Evolutionary conservation across 2,888 invertebrate species (phyloP).

Genomic region (Synergus japonicus): DNA sequence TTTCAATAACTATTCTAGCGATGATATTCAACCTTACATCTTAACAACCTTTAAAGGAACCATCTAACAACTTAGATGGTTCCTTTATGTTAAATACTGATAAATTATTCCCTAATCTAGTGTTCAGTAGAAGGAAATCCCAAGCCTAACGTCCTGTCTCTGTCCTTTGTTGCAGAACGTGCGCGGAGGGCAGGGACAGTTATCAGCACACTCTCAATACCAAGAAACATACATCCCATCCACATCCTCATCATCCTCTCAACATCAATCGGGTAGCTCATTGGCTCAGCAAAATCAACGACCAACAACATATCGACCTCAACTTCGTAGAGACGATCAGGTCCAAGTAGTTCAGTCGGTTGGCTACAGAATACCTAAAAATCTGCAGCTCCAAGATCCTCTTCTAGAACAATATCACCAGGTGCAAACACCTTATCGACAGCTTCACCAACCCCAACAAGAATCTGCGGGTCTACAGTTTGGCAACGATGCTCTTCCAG

Average conservation of each 20-base stretch:
- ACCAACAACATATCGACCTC: slow-evolving; percentile 72
- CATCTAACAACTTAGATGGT: no score
- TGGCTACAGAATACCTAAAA: slow-evolving; percentile 67
- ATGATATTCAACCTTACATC: no score
- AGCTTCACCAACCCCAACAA: slow-evolving; percentile 45
- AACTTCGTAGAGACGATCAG: slow-evolving; percentile 66
- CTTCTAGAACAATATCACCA: slow-evolving; percentile 57
- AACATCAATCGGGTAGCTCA: slow-evolving; percentile 43
- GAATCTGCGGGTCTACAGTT: slow-evolving; percentile 48
- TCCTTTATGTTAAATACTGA: neutral
- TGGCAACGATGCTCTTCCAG: slow-evolving; percentile 47
- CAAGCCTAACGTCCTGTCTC: slow-evolving; percentile 69
- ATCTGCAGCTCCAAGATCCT: slow-evolving; percentile 59
- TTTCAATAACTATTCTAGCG: no score
- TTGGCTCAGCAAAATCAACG: slow-evolving; percentile 63
- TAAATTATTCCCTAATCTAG: neutral
- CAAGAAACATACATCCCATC: slow-evolving; percentile 58
- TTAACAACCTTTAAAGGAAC: no score
- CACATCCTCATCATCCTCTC: slow-evolving; percentile 55
- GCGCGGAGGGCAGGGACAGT: slow-evolving; percentile 76
- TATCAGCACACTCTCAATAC: slow-evolving; percentile 59
- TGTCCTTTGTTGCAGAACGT: slow-evolving; percentile 77
- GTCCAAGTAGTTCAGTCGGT: slow-evolving; percentile 69
- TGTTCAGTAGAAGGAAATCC: neutral
- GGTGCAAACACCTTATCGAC: slow-evolving; percentile 47